A percentile compares a stretch with the other conserved stretches of the same genome.
phyloP scores from a whole-genome alignment of 1,140 invertebrate genomes.

The Drosophila lowei region DNA sequence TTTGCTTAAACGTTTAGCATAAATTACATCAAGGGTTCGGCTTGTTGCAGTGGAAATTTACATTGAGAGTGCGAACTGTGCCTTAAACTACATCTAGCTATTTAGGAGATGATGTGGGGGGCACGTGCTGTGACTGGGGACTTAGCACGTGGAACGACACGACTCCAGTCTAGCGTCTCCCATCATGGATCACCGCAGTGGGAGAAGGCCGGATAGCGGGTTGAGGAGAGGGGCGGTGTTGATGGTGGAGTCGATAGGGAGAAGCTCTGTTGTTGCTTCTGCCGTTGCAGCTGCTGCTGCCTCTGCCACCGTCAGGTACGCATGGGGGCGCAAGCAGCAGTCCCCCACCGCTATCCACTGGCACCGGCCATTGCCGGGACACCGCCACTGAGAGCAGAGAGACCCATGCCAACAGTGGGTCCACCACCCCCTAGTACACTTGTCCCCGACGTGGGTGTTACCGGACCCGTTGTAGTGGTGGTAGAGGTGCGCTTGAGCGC shows the following conservation, averaged over 20 bases:
- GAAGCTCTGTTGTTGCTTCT: conserved; percentile 23
- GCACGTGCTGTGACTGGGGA: no score
- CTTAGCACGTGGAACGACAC: no score
- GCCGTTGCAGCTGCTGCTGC: conserved; percentile 11
- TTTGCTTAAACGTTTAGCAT: no score
- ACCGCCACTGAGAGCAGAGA: conserved; percentile 8
- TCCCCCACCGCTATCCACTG: conserved; percentile 68
- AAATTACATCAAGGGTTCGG: no score
- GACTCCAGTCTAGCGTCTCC: no score
- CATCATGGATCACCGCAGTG: no score
- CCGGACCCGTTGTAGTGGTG: conserved; percentile 17
- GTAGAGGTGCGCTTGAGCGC: conserved; percentile 86
- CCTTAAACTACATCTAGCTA: no score
- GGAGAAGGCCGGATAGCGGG: no score
- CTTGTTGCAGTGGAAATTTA: no score
- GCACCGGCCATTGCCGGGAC: conserved; percentile 56
- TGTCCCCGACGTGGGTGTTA: conserved; percentile 23
- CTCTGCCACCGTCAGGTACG: conserved; percentile 54
- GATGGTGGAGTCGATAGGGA: background rate
- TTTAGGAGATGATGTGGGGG: no score
- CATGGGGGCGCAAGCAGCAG: conserved; percentile 48
- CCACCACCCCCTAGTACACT: background rate
- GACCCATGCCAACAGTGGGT: background rate
- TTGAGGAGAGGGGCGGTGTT: background rate
- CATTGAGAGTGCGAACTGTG: no score